Conservation (phyloP, 2,888 invertebrate species). For the Heliothis peltigera region DNA sequence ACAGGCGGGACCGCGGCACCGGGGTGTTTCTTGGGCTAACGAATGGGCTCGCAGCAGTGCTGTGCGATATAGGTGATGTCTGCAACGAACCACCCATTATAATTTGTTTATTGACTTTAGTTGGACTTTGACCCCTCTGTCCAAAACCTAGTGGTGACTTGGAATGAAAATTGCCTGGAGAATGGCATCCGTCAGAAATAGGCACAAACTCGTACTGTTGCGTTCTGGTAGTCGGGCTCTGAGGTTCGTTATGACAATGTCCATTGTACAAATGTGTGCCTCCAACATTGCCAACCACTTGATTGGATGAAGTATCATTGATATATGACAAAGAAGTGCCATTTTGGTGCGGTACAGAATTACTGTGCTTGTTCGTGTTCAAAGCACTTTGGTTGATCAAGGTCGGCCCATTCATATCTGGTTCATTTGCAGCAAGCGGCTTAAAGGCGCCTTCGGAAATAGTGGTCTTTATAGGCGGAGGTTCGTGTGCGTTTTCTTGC, state of each 20-base stretch:
- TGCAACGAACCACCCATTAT: conserved; percentile 84
- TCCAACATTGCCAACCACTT: conserved; percentile 67
- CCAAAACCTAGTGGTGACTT: conserved; percentile 84
- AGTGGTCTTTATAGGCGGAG: conserved; percentile 66
- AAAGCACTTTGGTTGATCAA: conserved; percentile 66
- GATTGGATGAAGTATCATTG: conserved; percentile 67
- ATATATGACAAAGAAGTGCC: conserved; percentile 71
- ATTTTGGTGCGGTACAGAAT: conserved; percentile 73
- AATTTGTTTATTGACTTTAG: conserved; percentile 76
- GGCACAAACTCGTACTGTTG: conserved; percentile 96
- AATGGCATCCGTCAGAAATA: conserved; percentile 94
- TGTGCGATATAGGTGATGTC: conserved; percentile 89
- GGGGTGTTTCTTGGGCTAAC: conserved; percentile 95
- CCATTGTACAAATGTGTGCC: conserved; percentile 80
- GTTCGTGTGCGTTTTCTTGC: conserved; percentile 70
- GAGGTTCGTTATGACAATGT: conserved; percentile 89
- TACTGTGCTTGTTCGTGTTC: conserved; percentile 69
- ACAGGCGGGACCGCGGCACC: conserved; percentile 91
- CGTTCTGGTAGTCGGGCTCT: conserved; percentile 93
- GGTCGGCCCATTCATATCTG: conserved; percentile 70
- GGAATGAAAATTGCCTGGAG: conserved; percentile 88
- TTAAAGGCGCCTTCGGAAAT: conserved; percentile 80
- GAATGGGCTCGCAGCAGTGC: conserved; percentile 94
- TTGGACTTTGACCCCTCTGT: conserved; percentile 80
- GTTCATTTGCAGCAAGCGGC: conserved; percentile 68